Evolutionary conservation across 2,888 invertebrate species (phyloP).

Genomic region (Lingula anatina): DNA sequence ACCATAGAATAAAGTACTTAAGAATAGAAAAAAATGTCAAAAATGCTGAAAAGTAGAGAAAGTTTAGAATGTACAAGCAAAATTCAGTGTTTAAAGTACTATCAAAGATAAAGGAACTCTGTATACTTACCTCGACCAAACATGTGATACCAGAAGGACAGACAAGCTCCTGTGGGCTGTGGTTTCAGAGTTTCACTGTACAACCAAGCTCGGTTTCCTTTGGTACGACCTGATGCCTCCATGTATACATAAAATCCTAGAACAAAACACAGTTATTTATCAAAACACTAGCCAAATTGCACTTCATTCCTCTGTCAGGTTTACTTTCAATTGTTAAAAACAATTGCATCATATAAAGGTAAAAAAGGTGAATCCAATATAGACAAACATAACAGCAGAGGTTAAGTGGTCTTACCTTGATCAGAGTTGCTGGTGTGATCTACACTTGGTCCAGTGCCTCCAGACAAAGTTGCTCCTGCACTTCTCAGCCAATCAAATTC

Average conservation of each 20-base stretch:
- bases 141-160: conserved; percentile 44
- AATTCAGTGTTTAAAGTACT: too few species aligned
- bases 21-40: too few species aligned
- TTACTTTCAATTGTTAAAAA: too few species aligned
- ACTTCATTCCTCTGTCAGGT: too few species aligned
- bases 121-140: conserved; percentile 29
- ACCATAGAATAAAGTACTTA: not conserved
- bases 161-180: conserved; percentile 30
- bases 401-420: too few species aligned
- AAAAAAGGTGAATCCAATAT: too few species aligned
- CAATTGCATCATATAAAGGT: too few species aligned
- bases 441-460: conserved; percentile 30
- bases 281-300: too few species aligned
- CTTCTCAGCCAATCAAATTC: conserved; percentile 42
- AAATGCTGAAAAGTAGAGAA: not conserved
- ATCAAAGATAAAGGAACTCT: not conserved
- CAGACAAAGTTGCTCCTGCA: conserved; percentile 25
- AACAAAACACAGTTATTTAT: not conserved
- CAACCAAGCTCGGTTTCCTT: conserved; percentile 30
- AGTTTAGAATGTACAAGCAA: not conserved
- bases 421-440: conserved; percentile 32
- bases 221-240: conserved; percentile 10
- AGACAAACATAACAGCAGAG: too few species aligned
- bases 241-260: conserved; percentile 15
- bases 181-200: conserved; percentile 21